Conservation (phyloP, 2,888 invertebrate genomes). For the Tetramorium bicarinatum region DNA sequence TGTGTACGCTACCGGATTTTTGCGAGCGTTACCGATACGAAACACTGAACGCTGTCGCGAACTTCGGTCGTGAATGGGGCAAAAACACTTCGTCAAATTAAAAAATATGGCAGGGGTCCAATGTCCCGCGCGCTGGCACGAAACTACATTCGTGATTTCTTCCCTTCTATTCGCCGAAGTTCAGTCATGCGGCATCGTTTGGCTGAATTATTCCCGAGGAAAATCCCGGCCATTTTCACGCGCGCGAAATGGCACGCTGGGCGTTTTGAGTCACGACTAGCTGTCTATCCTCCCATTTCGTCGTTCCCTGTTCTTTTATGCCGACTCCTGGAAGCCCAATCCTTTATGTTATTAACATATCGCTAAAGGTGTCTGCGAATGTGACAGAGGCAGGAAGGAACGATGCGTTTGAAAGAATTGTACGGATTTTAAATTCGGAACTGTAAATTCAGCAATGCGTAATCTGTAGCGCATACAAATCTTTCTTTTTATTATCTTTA, state of each 20-base stretch:
- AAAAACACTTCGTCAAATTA: conserved; percentile 75
- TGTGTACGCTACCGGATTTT: conserved; percentile 37
- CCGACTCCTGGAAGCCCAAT: conserved; percentile 3
- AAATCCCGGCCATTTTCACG: conserved; percentile 63
- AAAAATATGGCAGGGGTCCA: conserved; percentile 76
- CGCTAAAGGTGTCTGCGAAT: not conserved
- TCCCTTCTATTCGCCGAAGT: conserved; percentile 64
- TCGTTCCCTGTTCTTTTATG: not conserved
- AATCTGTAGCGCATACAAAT: not conserved
- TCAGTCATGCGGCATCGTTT: conserved; percentile 60
- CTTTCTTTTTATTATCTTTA: not conserved
- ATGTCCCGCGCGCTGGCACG: conserved; percentile 60
- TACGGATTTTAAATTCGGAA: not conserved
- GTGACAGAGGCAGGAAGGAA: not conserved
- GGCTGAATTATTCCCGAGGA: conserved; percentile 64
- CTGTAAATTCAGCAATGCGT: not conserved
- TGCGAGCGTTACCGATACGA: conserved; percentile 57
- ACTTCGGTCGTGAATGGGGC: conserved; percentile 63
- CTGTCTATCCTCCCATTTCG: not conserved
- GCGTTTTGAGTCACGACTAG: conserved; percentile 38
- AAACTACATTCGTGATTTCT: conserved; percentile 65
- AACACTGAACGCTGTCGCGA: conserved; percentile 47
- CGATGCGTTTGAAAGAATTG: not conserved
- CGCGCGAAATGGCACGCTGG: conserved; percentile 24
- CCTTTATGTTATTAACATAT: conserved; percentile 41